Evolutionary conservation across 2,797 vertebrate genomes (phyloP), one percentile per base, ranked within the genome.

Genomic region (Neomorphus geoffroyi): DNA sequence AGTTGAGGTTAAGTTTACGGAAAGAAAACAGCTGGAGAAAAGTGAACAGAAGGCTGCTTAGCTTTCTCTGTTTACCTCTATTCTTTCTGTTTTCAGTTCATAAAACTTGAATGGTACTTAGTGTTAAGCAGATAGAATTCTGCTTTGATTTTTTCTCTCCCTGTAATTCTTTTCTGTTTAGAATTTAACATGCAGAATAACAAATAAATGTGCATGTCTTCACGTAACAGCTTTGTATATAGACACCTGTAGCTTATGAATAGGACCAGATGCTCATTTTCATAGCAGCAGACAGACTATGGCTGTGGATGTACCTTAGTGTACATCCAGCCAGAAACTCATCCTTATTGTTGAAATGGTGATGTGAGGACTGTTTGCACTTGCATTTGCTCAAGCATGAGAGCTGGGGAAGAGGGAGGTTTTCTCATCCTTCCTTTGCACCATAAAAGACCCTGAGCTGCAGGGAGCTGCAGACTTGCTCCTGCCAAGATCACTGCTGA

Each of bases 161-260:
- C 3, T 3, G 0, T 39, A 58, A 22, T 69, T 53, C 1, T 74
- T 78, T 67, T 65, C 32, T 80, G 13, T 41, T 74, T 53, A 1
- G 8, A 21, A 72, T 87, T 80, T 60, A 41, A 26, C 12, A 3
- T 0, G 1, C 3, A 75, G 50, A 65, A 5, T 41, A 37, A 32
- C 33, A 6, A 0, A 81, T 4, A 51, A 65, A 43, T 0, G 2
- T n/a, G 18, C 2, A 0, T 39, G 15, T 39, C 30, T 62, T 73
- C 62, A 48, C 30, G 7, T 3, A 10, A 70, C 3, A 15, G 3
- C 39, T 46, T 58, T 6, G 2, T 15, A 0, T 18, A 4, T 2
- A 43, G 72, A 16, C 28, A 58, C 53, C 45, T 67, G 30, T 35
- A 21, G 30, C 4, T 62, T 35, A 9, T 1, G 19, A 22, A 15